phyloP scores from a whole-genome alignment of 2,797 vertebrate genomes.

The Acipenser ruthenus region DNA sequence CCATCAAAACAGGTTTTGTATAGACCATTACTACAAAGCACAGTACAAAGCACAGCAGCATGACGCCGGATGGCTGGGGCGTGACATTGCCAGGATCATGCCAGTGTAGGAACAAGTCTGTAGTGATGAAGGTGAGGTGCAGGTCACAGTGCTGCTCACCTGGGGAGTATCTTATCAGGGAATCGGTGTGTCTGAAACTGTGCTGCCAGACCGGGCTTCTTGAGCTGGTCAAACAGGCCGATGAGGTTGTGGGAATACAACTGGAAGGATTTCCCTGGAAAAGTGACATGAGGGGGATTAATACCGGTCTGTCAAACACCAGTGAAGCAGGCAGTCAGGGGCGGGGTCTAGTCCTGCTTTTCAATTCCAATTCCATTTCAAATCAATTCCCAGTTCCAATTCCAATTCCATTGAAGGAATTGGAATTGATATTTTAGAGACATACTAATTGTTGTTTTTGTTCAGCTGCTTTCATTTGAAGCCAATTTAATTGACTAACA shows the following conservation, averaged over 20 bases:
- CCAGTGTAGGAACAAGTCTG: neutral
- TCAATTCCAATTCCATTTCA: too few relatives aligned
- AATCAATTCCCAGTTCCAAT: too few relatives aligned
- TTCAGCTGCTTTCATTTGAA: too few relatives aligned
- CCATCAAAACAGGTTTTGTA: too few relatives aligned
- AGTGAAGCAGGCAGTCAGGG: neutral
- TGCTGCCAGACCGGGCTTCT: constrained; percentile 86
- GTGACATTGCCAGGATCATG: neutral
- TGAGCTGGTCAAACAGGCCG: constrained; percentile 94
- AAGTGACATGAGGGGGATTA: constrained; percentile 13
- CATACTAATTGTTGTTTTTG: too few relatives aligned
- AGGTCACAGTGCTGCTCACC: constrained; percentile 41
- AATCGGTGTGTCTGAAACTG: constrained; percentile 95
- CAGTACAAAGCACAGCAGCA: too few relatives aligned
- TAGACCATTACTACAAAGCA: too few relatives aligned
- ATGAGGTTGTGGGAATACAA: constrained; percentile 96
- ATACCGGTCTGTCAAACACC: neutral
- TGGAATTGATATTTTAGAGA: too few relatives aligned
- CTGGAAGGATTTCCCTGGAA: constrained; percentile 88
- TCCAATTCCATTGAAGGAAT: too few relatives aligned
- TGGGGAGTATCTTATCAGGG: constrained; percentile 83
- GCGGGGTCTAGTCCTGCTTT: too few relatives aligned
- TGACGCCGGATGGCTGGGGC: neutral
- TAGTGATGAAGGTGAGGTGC: too few relatives aligned
- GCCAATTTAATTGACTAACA: too few relatives aligned